A percentile compares a stretch with the other conserved stretches of the same genome.
Evolutionary conservation across 2,113 vertebrate genomes (phyloP).

Genomic region (Podocnemis expansa): DNA sequence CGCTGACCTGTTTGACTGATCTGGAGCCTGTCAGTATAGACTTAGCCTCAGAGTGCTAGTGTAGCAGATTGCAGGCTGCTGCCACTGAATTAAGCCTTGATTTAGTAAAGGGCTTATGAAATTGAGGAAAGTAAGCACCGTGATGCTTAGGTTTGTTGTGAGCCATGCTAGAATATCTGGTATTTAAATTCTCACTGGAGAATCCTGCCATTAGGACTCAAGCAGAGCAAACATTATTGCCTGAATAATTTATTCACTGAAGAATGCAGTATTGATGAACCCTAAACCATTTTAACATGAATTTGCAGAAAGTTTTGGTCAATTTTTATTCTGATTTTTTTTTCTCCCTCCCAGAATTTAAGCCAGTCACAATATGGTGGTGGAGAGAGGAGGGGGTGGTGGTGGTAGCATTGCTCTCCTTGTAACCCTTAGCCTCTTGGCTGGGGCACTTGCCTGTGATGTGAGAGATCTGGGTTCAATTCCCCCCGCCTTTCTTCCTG

Average conservation of each 20-base stretch:
- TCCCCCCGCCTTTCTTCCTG: no score
- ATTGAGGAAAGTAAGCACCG: not conserved
- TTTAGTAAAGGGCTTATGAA: constrained; percentile 30
- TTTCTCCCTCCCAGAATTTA: no score
- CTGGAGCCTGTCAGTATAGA: no score
- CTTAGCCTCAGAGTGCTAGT: not conserved
- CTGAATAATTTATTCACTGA: not conserved
- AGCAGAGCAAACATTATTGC: not conserved
- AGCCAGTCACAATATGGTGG: no score
- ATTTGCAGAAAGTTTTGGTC: not conserved
- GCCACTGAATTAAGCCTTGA: not conserved
- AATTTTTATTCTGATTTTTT: not conserved
- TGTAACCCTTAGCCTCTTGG: no score
- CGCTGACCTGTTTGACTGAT: no score
- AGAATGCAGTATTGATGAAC: not conserved
- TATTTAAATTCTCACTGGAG: constrained; percentile 27
- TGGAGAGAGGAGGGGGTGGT: no score
- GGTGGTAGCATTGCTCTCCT: no score
- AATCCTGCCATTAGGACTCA: not conserved
- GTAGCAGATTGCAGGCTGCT: constrained; percentile 52
- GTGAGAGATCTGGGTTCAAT: no score
- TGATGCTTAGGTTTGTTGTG: not conserved
- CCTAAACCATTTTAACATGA: not conserved
- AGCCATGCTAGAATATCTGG: not conserved
- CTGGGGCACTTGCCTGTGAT: no score